Percentiles rank a stretch among this genome's conserved stretches.
Conservation (phyloP, 2,888 invertebrate species). For the Punctoribates punctum region DNA sequence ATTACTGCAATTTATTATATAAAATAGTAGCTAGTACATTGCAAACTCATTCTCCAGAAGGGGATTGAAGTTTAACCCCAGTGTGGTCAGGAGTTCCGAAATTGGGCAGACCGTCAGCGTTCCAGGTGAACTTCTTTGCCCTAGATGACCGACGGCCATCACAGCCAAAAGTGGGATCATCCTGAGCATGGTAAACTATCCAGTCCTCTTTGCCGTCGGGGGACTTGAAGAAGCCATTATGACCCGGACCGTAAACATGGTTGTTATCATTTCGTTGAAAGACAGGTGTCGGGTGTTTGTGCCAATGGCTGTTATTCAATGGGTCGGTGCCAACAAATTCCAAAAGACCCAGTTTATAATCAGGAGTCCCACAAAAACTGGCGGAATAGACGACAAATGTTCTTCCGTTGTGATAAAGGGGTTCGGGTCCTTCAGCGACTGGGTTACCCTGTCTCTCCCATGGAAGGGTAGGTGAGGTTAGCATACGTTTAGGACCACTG, state of each 20-base stretch:
- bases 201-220: not conserved
- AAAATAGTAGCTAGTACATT: too few relatives aligned
- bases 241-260: slow-evolving; percentile 12
- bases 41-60: too few relatives aligned
- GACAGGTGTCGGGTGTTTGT: not conserved
- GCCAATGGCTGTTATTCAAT: not conserved
- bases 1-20: too few relatives aligned
- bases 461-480: not conserved
- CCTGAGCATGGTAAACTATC: not conserved
- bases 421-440: not conserved
- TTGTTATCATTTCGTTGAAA: not conserved
- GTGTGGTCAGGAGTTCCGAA: too few relatives aligned
- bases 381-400: slow-evolving; percentile 17
- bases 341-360: not conserved
- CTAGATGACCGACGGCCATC: not conserved
- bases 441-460: not conserved
- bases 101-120: too few relatives aligned
- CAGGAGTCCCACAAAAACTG: slow-evolving; percentile 16
- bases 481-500: not conserved
- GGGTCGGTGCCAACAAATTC: not conserved
- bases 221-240: not conserved
- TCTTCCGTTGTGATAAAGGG: not conserved
- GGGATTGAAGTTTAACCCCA: too few relatives aligned
- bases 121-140: too few relatives aligned
- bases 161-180: not conserved